Evolutionary conservation across 2,888 invertebrate species (phyloP).

Genomic region (Melanophora roralis): DNA sequence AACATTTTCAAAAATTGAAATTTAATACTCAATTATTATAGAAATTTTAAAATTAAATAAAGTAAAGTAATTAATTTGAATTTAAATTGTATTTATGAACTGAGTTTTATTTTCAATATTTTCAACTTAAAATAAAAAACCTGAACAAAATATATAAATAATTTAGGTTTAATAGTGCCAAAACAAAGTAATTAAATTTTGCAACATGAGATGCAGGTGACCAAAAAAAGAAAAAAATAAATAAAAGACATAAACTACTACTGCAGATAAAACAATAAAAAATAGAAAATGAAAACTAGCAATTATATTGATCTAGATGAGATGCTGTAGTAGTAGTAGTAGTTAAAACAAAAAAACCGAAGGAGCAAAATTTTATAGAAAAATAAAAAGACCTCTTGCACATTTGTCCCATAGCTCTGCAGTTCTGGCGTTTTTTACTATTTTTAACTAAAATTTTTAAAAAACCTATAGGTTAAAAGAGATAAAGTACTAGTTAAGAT

Average conservation of each 20-base stretch:
- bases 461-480: too few species aligned
- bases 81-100: neutral
- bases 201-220: neutral
- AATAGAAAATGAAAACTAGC: slow-evolving; percentile 44
- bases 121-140: neutral
- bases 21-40: too few species aligned
- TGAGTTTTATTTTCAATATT: neutral
- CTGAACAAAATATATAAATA: slow-evolving; percentile 6
- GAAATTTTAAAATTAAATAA: too few species aligned
- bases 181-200: slow-evolving; percentile 41
- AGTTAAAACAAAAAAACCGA: neutral
- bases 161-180: slow-evolving; percentile 42
- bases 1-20: too few species aligned
- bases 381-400: too few species aligned
- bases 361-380: neutral
- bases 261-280: slow-evolving; percentile 22
- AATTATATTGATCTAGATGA: slow-evolving; percentile 56
- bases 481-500: too few species aligned
- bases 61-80: too few species aligned
- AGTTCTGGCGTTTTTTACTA: too few species aligned
- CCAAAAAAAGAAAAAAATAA: neutral
- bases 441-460: too few species aligned
- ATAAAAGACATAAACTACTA: neutral
- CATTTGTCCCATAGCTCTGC: too few species aligned
- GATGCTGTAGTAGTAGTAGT: slow-evolving; percentile 11